Evolutionary conservation across 2,797 vertebrate genomes (phyloP), one percentile per base, ranked within the genome.

Genomic region (Takifugu ocellatus): DNA sequence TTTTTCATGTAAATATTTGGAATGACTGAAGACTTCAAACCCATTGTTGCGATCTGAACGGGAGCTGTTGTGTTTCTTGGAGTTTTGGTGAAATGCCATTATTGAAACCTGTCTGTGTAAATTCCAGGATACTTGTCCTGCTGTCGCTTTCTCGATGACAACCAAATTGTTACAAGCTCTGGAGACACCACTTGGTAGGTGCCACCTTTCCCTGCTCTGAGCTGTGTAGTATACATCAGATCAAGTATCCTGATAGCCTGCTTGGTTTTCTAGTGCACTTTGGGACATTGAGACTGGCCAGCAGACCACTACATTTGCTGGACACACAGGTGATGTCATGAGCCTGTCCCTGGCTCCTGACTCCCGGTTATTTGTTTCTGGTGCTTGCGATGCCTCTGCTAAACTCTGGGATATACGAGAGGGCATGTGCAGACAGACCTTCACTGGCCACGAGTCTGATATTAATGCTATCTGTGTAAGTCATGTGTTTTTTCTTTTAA

Each of bases 221-320:
- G 58, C 48, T 24, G 15, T 17, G 2, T 1, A 7, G 49, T 50
- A 12, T 1, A 49, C 36, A 57, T 62, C 47, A 29, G 4, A 7
- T 5, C 1, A 25, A 29, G 1, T 44, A 2, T 68, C 21, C 55
- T 11, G 51, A 63, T 58, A 3, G 0, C 56, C 2, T 25, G 6
- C 68, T 61, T 64, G 3, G 2, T 54, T 68, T 68, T 71, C 9
- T 73, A 99, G 97, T 63, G 96, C 96, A 81, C 95, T 99, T 86
- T 99, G 97, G 96, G 96, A 99, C 86, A 99, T 99, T 66, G 97
- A 99, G 90, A 99, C 97, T 31, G 97, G 97, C 86, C 97, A 99
- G 91, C 97, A 99, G 90, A 98, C 97, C 3, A 98, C 97, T 79
- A 99, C 97, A 0, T 99, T 99, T 77, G 96, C 96, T 56, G 97